Base-by-base conservation (phyloP, 1,140 invertebrate genomes). In the Pararge aegeria region DNA sequence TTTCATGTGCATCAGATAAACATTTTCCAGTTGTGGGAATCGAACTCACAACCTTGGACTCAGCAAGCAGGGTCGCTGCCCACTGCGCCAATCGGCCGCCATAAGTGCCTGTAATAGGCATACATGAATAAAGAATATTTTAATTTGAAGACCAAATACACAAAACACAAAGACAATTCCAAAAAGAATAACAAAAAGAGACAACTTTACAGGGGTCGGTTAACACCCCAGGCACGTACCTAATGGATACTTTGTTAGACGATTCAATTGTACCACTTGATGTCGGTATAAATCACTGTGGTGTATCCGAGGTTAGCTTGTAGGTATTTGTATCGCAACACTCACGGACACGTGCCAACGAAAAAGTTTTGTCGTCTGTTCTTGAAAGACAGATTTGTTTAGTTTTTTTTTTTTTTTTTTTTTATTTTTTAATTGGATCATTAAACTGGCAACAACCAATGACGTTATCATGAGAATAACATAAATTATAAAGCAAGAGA, bases 221-320 rank as follows among this genome's bases (percentile, higher is more conserved):
- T 49, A 49, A 55, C 42, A 62, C 49, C 18, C 62, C 37, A n/a
- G 52, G 54, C 62, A 65, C 62, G 62, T 65, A 50, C 29, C 50
- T 65, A 60, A 65, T 65, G 59, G 62, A 55, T 65, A 55, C 62
- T 65, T 65, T 55, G 62, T 42, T 50, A 65, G 57, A 65, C 62
- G 62, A 60, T 65, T 65, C 62, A 65, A 65, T 65, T 65, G 56
- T 34, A 57, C 46, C 42, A 24, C 56, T 65, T 65, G 62, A 65
- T 65, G 62, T 60, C 37, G 48, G 51, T 60, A 65, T 65, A 65
- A 60, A 65, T 65, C 46, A 49, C 12, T 49, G 46, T 16, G 19
- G 46, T 27, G 44, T 48, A 4, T 37, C 16, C 1, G 29, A 30
- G 30, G 30, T 34, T 6, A 1, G 30, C 10, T 5, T 27, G 30